Base-by-base conservation (phyloP, 2,888 invertebrate genomes). In the Diplolepis rosae region DNA sequence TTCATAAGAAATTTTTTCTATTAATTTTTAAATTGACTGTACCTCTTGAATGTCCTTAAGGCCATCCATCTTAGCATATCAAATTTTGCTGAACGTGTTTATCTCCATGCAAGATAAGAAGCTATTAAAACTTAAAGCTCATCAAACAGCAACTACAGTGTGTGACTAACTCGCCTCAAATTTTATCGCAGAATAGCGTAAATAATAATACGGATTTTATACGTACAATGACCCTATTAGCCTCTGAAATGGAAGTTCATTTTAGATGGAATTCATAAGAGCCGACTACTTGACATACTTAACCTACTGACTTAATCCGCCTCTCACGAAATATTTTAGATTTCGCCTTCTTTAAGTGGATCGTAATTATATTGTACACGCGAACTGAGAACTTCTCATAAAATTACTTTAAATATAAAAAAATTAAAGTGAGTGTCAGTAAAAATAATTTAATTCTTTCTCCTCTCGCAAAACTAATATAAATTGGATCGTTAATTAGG, bases 141-240 rank as follows among this genome's bases (percentile, higher is more conserved):
- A 61, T 61, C 61, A 61, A 61, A 39, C 24, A 35, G 15, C 61
- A 61, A 4, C 39, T 39, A 61, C 27, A 42, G n/a, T 35, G 27
- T n/a, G 24, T 61, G 61, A n/a, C n/a, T 61, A 61, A 15, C n/a
- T 61, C n/a, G n/a, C 39, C 39, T 61, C 39, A 24, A 61, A 61
- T 22, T 61, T 61, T 61, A 61, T 61, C 24, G 56, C 56, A 27
- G 61, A 39, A 22, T 61, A 22, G 39, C 24, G 39, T 61, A 61
- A 61, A 61, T 61, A 61, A 61, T 61, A 42, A 61, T 61, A 2
- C 27, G 7, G 39, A 61, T 61, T 42, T 61, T 61, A 15, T 39
- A 24, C 61, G 27, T 39, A 24, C 61, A 61, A 42, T 15, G 24
- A 39, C 13, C n/a, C 61, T 61, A 61, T 39, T 39, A 61, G 35